A percentile compares a stretch with the other conserved stretches of the same genome.
Conservation (phyloP, 2,888 invertebrate genomes). For the Drosophila bunnanda region DNA sequence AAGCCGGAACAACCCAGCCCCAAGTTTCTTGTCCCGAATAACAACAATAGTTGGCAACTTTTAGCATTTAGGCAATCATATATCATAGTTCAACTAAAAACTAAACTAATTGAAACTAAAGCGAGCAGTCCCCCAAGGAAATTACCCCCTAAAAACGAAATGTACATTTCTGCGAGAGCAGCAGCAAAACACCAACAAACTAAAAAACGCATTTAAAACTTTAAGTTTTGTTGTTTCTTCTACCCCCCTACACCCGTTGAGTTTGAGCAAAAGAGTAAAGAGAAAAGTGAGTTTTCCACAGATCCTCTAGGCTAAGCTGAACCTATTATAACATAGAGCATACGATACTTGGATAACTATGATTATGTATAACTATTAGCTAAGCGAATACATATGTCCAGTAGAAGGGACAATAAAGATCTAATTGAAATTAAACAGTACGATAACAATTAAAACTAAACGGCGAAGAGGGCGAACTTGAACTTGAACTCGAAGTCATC, state of each 20-base stretch:
- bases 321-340: conserved; percentile 39
- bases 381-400: conserved; percentile 75
- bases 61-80: conserved; percentile 79
- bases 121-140: conserved; percentile 13
- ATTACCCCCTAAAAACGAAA: conserved; percentile 46
- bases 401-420: conserved; percentile 78
- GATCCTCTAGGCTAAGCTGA: conserved; percentile 61
- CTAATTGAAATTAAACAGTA: conserved; percentile 57
- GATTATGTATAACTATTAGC: conserved; percentile 56
- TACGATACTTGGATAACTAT: conserved; percentile 40
- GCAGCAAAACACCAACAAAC: conserved; percentile 49
- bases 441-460: conserved; percentile 48
- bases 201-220: conserved; percentile 73
- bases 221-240: conserved; percentile 63
- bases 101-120: conserved; percentile 53
- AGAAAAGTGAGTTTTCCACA: conserved; percentile 60
- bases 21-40: conserved; percentile 23
- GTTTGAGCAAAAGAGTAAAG: conserved; percentile 43
- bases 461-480: conserved; percentile 5
- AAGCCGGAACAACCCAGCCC: conserved; percentile 34
- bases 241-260: conserved; percentile 49
- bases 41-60: conserved; percentile 63
- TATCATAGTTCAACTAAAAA: conserved; percentile 73
- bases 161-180: conserved; percentile 61
- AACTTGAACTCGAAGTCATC: conserved; percentile 44